Conservation (phyloP, 2,797 vertebrate genomes). For the Rallus crepitans region DNA sequence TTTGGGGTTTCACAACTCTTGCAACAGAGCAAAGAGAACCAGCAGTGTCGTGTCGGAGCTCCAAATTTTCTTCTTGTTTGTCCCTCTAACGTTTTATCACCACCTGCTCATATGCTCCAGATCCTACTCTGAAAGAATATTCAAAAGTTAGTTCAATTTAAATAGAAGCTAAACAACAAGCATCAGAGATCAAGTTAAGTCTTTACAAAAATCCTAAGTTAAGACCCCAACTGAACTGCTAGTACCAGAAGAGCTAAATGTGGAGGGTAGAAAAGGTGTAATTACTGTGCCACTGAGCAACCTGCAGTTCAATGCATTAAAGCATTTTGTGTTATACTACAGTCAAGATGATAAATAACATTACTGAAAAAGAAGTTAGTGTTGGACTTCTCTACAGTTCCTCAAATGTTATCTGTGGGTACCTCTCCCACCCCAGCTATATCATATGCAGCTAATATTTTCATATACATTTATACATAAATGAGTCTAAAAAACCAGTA, state of each 20-base stretch:
- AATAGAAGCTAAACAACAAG: not conserved
- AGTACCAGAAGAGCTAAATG: not conserved
- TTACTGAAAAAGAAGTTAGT: not conserved
- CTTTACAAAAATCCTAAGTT: not conserved
- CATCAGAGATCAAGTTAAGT: not conserved
- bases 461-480: not conserved
- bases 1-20: conserved; percentile 12
- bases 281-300: not conserved
- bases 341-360: not conserved
- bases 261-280: not conserved
- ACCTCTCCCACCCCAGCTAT: not conserved
- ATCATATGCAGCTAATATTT: not conserved
- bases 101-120: conserved; percentile 94
- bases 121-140: conserved; percentile 84
- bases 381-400: not conserved
- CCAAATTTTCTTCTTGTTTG: not conserved
- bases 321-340: not conserved
- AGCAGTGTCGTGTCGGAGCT: not conserved
- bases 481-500: not conserved
- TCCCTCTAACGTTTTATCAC: conserved; percentile 90
- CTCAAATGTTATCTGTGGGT: not conserved
- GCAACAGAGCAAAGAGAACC: not conserved
- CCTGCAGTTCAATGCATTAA: not conserved
- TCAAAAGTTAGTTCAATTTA: not conserved
- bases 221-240: not conserved